Evolutionary conservation across 2,797 vertebrate species (phyloP).

Genomic region (Hylomyscus alleni): DNA sequence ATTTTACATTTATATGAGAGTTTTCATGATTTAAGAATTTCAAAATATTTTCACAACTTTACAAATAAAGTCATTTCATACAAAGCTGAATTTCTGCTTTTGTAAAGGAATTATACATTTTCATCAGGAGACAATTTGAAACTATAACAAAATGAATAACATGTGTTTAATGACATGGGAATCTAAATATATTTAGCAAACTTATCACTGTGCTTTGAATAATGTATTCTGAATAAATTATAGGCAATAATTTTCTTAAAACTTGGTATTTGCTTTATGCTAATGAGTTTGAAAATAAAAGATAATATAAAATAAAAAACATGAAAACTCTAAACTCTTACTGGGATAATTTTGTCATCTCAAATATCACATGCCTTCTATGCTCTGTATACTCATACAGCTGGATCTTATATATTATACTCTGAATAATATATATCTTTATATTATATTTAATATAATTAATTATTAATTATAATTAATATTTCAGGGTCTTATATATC

Average conservation of each 20-base stretch:
- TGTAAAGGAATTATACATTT: not conserved
- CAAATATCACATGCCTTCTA: not conserved
- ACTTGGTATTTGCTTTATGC: not conserved
- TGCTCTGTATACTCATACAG: not conserved
- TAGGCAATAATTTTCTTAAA: not conserved
- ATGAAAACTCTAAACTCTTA: not conserved
- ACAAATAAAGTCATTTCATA: constrained; percentile 38
- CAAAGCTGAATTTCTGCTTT: not conserved
- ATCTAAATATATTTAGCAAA: not conserved
- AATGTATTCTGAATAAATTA: not conserved
- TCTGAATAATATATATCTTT: too few relatives aligned
- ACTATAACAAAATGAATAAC: not conserved
- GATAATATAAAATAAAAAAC: not conserved
- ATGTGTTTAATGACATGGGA: not conserved
- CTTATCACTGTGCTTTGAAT: not conserved
- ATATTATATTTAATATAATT: too few relatives aligned
- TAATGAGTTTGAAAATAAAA: not conserved
- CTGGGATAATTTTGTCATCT: not conserved
- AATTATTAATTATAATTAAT: too few relatives aligned
- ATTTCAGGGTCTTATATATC: too few relatives aligned
- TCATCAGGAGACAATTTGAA: not conserved
- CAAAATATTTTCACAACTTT: constrained; percentile 29
- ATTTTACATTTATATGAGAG: not conserved
- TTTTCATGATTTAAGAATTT: constrained; percentile 31
- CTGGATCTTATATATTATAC: not conserved